Evolutionary conservation across 2,888 invertebrate genomes (phyloP), one percentile per base, ranked within the genome.

Genomic region (Tetheella fluctuosa): DNA sequence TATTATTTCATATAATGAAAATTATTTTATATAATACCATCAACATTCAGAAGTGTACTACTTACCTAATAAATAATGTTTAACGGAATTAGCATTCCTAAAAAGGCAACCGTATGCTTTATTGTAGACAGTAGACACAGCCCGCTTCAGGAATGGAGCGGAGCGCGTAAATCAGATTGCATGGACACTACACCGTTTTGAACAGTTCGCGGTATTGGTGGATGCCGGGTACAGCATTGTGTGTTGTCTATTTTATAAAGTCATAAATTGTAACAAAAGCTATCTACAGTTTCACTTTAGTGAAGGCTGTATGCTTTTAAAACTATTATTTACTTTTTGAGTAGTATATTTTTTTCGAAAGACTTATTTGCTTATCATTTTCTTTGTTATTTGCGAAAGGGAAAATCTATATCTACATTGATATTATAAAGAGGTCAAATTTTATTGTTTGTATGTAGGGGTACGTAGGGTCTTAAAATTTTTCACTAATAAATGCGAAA

Each of bases 141-240:
- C 52, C 59, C 73, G 74, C 77, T 81, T 82, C 80, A 77, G 80
- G 81, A 79, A 81, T 79, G 77, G 77, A 79, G 75, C 78, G 74
- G 73, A 64, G 80, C 83, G 84, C 86, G 88, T 90, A 90, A 89
- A 89, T 89, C 90, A 89, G 88, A 87, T 88, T 85, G 85, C 80
- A 84, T 84, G 88, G 86, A 86, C 88, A 88, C 82, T 85, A 81
- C 80, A 85, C 84, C 80, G 80, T 85, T 88, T 83, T 76, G 83
- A 85, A 85, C 84, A 80, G 81, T 81, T 80, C 80, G 71, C 77
- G 67, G 80, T 83, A 85, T 84, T 75, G 67, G 67, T 25, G 58
- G 58, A 69, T 64, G 69, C 64, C 64, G 61, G 68, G 72, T 72
- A 63, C 61, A 63, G 58, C 10, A 57, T 65, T 65, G 25, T 53